Conservation (phyloP, 2,113 vertebrate genomes). For the Pollimyrus isidori region DNA sequence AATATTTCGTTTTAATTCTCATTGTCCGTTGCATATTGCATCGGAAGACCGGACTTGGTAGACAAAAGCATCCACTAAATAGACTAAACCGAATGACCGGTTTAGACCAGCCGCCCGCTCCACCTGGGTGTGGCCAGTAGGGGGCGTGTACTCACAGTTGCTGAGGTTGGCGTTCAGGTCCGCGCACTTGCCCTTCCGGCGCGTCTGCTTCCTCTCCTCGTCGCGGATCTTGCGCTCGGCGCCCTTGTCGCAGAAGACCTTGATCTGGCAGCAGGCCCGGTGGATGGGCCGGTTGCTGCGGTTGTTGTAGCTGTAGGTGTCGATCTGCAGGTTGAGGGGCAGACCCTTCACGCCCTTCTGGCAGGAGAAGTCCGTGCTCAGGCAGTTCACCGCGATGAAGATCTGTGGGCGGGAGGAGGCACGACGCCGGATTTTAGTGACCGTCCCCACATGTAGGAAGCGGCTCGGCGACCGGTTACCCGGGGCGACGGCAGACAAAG, state of each 20-base stretch:
- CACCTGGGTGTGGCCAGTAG: neutral
- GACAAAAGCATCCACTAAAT: neutral
- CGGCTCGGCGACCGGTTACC: neutral
- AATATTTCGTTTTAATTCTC: neutral
- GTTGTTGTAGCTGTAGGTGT: constrained; percentile 98
- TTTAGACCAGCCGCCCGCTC: neutral
- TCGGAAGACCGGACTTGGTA: too few species aligned
- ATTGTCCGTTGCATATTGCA: neutral
- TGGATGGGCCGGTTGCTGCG: constrained; percentile 98
- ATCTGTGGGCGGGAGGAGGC: constrained; percentile 60
- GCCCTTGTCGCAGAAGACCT: constrained; percentile 98
- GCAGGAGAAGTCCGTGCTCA: constrained; percentile 97
- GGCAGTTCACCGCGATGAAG: constrained; percentile 96
- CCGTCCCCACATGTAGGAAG: too few species aligned
- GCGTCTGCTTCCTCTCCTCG: constrained; percentile 95
- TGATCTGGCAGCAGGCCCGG: constrained; percentile 94
- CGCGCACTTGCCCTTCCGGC: constrained; percentile 87
- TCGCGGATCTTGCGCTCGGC: constrained; percentile 97
- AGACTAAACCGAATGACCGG: neutral
- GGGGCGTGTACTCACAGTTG: constrained; percentile 68
- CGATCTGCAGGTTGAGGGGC: constrained; percentile 91
- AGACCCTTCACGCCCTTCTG: constrained; percentile 98
- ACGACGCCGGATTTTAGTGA: neutral
- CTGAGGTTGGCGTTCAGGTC: constrained; percentile 63
- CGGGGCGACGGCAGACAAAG: neutral